phyloP scores from a whole-genome alignment of 2,888 invertebrate species.

The Prosopocoilus inquinatus region DNA sequence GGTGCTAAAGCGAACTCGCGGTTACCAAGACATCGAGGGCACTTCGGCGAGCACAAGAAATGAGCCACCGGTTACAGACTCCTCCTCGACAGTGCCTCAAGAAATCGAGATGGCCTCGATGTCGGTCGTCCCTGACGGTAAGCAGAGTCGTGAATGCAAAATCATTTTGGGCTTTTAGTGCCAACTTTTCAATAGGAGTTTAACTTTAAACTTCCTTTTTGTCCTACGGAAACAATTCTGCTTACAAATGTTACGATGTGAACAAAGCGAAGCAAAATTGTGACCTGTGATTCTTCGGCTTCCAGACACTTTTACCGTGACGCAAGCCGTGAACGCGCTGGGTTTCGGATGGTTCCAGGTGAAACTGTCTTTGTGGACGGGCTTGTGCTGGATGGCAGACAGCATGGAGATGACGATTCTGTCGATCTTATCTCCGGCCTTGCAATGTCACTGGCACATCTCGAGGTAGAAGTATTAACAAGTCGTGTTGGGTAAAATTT shows the following conservation, averaged over 20 bases:
- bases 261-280: neutral
- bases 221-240: too few species aligned
- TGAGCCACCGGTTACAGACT: conserved; percentile 50
- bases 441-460: conserved; percentile 94
- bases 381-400: conserved; percentile 94
- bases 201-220: conserved; percentile 21
- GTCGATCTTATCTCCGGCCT: conserved; percentile 87
- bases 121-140: conserved; percentile 78
- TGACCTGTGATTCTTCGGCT: conserved; percentile 21
- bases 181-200: conserved; percentile 11
- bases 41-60: conserved; percentile 42
- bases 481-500: conserved; percentile 4
- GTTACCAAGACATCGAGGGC: conserved; percentile 64
- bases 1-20: conserved; percentile 57
- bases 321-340: conserved; percentile 81
- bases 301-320: conserved; percentile 80
- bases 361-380: conserved; percentile 79
- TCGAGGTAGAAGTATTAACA: conserved; percentile 54
- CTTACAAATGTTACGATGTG: too few species aligned
- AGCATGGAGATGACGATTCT: conserved; percentile 98
- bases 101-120: conserved; percentile 78
- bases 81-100: conserved; percentile 52
- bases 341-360: conserved; percentile 91
- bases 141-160: conserved; percentile 11
- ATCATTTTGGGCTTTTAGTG: conserved; percentile 3